These are phyloP conservation scores for Limenitis arthemis DNA, from an alignment of 2,888 invertebrate genomes.

Conservation along the genomic window DNA sequence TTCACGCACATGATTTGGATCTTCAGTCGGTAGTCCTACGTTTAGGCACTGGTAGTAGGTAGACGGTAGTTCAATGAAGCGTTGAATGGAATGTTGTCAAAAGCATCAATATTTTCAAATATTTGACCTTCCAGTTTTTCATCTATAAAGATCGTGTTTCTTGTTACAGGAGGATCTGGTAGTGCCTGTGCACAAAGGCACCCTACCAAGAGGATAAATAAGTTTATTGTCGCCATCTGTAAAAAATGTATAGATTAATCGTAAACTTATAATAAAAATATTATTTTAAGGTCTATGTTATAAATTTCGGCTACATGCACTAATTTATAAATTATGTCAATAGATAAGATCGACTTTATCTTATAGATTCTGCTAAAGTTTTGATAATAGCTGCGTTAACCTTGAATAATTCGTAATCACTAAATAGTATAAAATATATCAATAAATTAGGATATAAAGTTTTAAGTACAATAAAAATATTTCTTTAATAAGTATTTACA, in stretches of 20 bases:
- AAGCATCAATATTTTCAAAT: slow-evolving; percentile 36
- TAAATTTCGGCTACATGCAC: not conserved
- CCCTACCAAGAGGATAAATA: slow-evolving; percentile 35
- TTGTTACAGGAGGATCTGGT: slow-evolving; percentile 33
- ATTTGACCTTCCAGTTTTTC: slow-evolving; percentile 48
- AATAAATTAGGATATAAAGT: too few relatives aligned
- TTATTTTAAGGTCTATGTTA: too few relatives aligned
- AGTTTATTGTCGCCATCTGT: slow-evolving; percentile 50
- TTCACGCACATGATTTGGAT: too few relatives aligned
- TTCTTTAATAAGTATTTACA: too few relatives aligned
- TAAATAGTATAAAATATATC: too few relatives aligned
- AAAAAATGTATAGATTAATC: not conserved
- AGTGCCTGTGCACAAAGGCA: slow-evolving; percentile 36
- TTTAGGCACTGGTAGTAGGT: slow-evolving; percentile 57
- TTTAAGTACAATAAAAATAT: too few relatives aligned
- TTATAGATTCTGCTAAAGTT: too few relatives aligned
- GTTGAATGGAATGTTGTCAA: slow-evolving; percentile 3
- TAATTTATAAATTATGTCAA: not conserved
- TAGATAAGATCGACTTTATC: not conserved
- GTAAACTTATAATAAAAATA: too few relatives aligned
- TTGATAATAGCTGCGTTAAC: not conserved
- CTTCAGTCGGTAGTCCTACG: too few relatives aligned
- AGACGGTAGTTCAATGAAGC: slow-evolving; percentile 48
- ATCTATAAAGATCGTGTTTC: slow-evolving; percentile 54
- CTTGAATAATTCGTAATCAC: not conserved